Evolutionary conservation across 1,140 invertebrate species (phyloP), one percentile per base, ranked within the genome.

Genomic region (Meteorus sp.): DNA sequence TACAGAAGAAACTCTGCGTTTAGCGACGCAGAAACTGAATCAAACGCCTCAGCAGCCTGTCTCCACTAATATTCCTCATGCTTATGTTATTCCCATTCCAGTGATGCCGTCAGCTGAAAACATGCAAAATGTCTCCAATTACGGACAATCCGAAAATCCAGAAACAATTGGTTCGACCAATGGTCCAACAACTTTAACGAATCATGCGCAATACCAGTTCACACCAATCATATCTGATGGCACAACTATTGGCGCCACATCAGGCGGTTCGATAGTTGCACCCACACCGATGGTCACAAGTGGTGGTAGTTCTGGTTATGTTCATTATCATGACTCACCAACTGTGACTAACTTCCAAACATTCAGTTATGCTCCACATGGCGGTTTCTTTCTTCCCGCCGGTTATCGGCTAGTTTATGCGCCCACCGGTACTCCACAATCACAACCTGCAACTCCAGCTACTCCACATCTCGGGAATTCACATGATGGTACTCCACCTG

Each of bases 61-160:
- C 58, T 39, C 65, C 63, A 64, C 65, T 63, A 25, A 70, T 53
- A 73, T 78, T 59, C 62, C 75, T 17, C 76, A 75, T 54, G 74
- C 78, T 62, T 80, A 78, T 53, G 76, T 78, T 55, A 79, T 79
- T 61, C 78, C 77, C 61, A 77, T 79, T 66, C 71, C 77, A 64
- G 66, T 80, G 65, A 71, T 79, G 72, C 73, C 78, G 70, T 74
- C 75, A 60, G 75, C 78, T 29, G 78, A 74, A 56, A 65, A 74
- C 19, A 48, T 51, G 55, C 73, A 71, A 60, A 75, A 68, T 43
- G 60, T 66, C 45, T 51, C 61, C 2, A 50, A 3, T 22, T 57
- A 48, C 31, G 41, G 44, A 35, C 64, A 59, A 45, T 56, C 7
- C 52, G 22, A 51, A 64, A 64, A 7, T 53, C 43, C 56, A 0